Base-by-base conservation (phyloP, 2,797 vertebrate genomes). In the Malacoraja senta region DNA sequence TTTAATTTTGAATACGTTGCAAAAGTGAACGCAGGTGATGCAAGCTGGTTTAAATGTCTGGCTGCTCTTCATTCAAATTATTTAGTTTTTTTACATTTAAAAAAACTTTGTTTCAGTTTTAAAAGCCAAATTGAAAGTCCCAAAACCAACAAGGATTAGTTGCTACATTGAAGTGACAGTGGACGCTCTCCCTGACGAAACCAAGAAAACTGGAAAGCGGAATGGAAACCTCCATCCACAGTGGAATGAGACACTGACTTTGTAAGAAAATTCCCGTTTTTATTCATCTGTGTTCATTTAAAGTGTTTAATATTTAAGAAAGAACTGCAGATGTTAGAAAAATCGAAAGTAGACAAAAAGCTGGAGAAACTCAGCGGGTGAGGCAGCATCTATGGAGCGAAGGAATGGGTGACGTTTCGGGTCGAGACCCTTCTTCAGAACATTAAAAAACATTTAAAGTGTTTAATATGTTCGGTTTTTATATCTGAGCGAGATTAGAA, bases 131-230 rank as follows among this genome's bases (percentile, higher is more conserved):
- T 71, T 92, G 24, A 76, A 38, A 92, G 90, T 92, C 38, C 90
- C 68, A 4, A 92, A 92, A 92, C 24, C 35, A 92, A 74, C 90
- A 29, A 92, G 98, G 17, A 97, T 99, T 95, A 98, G 96, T 97
- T 98, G 98, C 68, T 99, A 98, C 0, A 98, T 99, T 93, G 98
- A 99, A 94, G 98, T 99, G 95, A 97, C 97, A 0, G 97, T 97
- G 0, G 98, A 99, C 0, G 98, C 98, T 32, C 97, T 99, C 94
- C 96, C 95, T 95, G 97, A 97, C 0, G 98, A 99, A 95, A 98
- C 98, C 93, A 99, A 98, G 96, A 99, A 98, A 95, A 99, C 98
- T 0, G 98, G 97, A 94, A 99, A 98, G 96, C 98, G 98, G 94
- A 98, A 97, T 0, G 98, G 98, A 93, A 96, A 97, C 95, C 96